Percentiles rank a stretch among this genome's conserved stretches.
Evolutionary conservation across 1,140 invertebrate genomes (phyloP).

Genomic region (Brachionus asplanchnoidis): DNA sequence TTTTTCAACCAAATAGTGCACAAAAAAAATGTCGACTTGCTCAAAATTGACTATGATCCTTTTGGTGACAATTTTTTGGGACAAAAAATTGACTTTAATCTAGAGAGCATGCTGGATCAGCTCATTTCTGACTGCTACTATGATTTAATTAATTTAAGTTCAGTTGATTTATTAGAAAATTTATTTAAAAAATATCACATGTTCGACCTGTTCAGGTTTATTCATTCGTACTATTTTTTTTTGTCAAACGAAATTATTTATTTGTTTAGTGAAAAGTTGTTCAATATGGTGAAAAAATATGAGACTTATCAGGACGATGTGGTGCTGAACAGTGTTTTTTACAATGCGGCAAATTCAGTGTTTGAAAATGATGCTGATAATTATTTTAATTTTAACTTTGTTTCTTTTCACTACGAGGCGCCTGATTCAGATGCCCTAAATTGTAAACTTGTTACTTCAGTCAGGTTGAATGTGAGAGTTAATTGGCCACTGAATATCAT

Average conservation of each 20-base stretch:
- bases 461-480: neutral
- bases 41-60: neutral
- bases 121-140: neutral
- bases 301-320: slow-evolving; percentile 37
- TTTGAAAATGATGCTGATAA: slow-evolving; percentile 24
- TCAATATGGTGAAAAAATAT: slow-evolving; percentile 7
- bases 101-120: neutral
- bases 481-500: slow-evolving; percentile 31
- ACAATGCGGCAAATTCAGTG: slow-evolving; percentile 13
- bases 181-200: slow-evolving; percentile 30
- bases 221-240: slow-evolving; percentile 39
- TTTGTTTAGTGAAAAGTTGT: slow-evolving; percentile 32
- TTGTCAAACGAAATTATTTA: slow-evolving; percentile 38
- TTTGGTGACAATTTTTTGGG: neutral
- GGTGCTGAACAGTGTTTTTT: slow-evolving; percentile 19
- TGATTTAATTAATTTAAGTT: neutral
- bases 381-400: slow-evolving; percentile 23
- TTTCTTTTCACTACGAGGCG: slow-evolving; percentile 10
- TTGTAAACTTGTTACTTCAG: neutral
- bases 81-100: slow-evolving; percentile 10
- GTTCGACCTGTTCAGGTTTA: slow-evolving; percentile 15
- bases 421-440: neutral
- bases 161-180: slow-evolving; percentile 7
- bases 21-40: neutral
- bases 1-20: neutral